phyloP scores from a whole-genome alignment of 1,140 invertebrate species.

The Zelostemma sp. region DNA sequence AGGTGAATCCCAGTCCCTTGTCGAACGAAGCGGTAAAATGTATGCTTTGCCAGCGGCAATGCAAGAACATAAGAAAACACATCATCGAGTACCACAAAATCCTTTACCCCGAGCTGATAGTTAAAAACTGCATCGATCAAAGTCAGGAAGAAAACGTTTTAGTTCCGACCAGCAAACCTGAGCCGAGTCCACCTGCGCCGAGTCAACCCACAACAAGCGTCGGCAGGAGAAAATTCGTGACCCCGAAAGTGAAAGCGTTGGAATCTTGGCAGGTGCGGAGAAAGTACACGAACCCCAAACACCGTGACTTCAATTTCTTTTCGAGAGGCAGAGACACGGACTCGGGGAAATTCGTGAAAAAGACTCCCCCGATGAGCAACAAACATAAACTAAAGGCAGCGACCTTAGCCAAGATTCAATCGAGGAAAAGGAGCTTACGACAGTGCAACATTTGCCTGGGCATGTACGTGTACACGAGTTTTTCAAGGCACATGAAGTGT shows the following conservation, averaged over 20 bases:
- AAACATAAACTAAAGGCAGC: no score
- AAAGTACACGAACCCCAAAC: not conserved
- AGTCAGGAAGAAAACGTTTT: slow-evolving; percentile 3
- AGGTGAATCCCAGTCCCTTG: no score
- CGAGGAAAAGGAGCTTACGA: not conserved
- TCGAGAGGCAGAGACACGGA: not conserved
- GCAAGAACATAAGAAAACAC: slow-evolving; percentile 55
- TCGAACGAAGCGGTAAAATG: slow-evolving; percentile 32
- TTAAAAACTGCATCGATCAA: slow-evolving; percentile 37
- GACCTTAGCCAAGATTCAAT: no score
- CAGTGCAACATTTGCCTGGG: slow-evolving; percentile 48
- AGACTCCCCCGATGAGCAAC: no score
- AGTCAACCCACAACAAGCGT: not conserved
- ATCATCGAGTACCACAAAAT: slow-evolving; percentile 63
- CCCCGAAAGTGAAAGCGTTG: not conserved
- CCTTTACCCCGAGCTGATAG: slow-evolving; percentile 32
- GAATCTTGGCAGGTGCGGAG: not conserved
- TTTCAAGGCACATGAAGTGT: slow-evolving; percentile 26
- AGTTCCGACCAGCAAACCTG: slow-evolving; percentile 3
- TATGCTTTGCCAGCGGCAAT: slow-evolving; percentile 53
- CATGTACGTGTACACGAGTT: slow-evolving; percentile 21
- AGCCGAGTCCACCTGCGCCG: not conserved
- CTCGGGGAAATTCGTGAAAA: not conserved
- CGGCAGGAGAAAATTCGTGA: not conserved
- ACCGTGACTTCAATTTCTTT: not conserved